Conservation (phyloP, 2,888 invertebrate genomes). For the Agonum fuliginosum region DNA sequence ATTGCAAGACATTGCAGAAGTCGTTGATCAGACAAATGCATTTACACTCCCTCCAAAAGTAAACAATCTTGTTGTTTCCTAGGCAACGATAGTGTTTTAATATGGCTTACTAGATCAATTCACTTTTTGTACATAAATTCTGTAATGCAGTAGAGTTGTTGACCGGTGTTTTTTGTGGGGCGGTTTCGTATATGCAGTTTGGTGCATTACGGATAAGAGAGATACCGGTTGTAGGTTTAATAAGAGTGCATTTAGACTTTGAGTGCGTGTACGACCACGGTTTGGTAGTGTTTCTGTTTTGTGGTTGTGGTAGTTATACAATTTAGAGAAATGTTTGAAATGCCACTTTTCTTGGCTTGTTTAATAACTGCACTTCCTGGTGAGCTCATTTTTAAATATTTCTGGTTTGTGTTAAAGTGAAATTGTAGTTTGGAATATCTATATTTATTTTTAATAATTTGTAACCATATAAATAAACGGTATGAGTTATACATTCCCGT, state of each 20-base stretch:
- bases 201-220: neutral
- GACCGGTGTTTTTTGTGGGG: conserved; percentile 10
- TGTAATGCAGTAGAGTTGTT: conserved; percentile 8
- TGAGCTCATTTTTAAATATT: conserved; percentile 23
- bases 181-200: conserved; percentile 17
- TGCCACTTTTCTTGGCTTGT: conserved; percentile 35
- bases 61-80: conserved; percentile 28
- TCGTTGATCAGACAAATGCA: conserved; percentile 6
- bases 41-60: neutral
- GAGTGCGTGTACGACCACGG: neutral
- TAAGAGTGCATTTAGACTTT: conserved; percentile 4
- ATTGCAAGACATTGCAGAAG: conserved; percentile 10
- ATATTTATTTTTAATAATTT: too few species aligned
- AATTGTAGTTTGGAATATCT: neutral
- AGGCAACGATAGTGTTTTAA: neutral
- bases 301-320: conserved; percentile 22
- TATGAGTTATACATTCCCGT: too few species aligned
- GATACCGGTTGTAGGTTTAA: neutral
- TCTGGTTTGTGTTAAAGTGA: neutral
- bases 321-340: conserved; percentile 2
- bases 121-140: neutral
- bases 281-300: neutral
- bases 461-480: too few species aligned
- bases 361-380: conserved; percentile 52
- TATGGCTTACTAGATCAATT: neutral